Percentiles rank a stretch among this genome's conserved stretches.
These are phyloP conservation scores for Meiosimyza decipiens DNA, from an alignment of 2,888 invertebrate species.

Conservation along the genomic window DNA sequence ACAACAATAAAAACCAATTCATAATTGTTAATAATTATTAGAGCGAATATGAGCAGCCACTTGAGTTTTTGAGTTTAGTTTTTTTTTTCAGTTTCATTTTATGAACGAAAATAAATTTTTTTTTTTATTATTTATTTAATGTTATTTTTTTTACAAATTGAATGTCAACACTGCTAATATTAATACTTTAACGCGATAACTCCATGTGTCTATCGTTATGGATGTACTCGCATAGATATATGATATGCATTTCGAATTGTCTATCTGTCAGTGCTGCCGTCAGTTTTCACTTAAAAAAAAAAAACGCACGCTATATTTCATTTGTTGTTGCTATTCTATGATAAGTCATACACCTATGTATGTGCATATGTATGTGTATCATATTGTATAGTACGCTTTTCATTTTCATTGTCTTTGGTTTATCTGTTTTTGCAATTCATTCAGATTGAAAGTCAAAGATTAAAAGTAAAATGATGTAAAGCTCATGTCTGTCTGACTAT, in stretches of 20 bases:
- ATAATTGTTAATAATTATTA: slow-evolving; percentile 32
- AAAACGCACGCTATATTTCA: background rate
- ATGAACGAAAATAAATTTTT: background rate
- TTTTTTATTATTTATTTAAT: background rate
- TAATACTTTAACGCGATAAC: no score
- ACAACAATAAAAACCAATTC: slow-evolving; percentile 9
- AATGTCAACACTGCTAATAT: no score
- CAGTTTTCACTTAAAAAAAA: background rate
- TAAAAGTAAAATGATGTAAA: slow-evolving; percentile 12
- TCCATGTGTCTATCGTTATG: no score
- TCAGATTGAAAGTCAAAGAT: slow-evolving; percentile 25
- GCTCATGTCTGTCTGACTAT: background rate
- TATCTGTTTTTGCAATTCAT: slow-evolving; percentile 16
- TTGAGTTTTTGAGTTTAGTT: slow-evolving; percentile 1
- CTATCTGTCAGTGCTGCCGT: background rate
- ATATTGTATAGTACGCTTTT: no score
- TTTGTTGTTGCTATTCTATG: no score
- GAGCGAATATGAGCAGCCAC: slow-evolving; percentile 29
- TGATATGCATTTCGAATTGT: no score
- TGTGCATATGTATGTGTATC: no score
- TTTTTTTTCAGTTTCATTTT: background rate
- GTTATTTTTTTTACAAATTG: background rate
- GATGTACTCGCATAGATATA: no score
- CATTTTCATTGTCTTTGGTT: no score
- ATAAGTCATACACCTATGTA: no score